Base-by-base conservation (phyloP, 2,888 invertebrate species). In the Coelopa pilipes region DNA sequence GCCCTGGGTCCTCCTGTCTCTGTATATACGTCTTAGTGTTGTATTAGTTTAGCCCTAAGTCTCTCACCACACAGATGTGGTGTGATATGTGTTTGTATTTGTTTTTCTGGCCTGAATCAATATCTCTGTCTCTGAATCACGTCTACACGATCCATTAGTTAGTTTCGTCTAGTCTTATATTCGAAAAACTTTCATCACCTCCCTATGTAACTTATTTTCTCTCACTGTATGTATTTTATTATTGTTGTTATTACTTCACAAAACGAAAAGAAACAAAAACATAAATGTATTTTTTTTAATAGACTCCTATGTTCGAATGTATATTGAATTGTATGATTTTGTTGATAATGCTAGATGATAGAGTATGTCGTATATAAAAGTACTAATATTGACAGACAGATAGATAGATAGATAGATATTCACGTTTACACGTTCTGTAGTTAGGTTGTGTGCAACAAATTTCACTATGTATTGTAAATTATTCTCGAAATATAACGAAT, bases 131-230 rank as follows among this genome's bases (percentile, higher is more conserved):
- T 63, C 55, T 45, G 45, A 47, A 15, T 62, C 12, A 59, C 45
- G 46, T 19, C 19, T 21, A 21, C 59, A 55, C 49, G 50, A 24
- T 66, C 13, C 34, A 34, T 34, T 50, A 49, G 59, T 69, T 69
- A 69, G 69, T 47, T 69, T 45, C 47, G 69, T 59, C 59, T 69
- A 69, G 69, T 69, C 69, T 59, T 34, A 46, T 59, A 46, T 69
- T 69, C 47, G 45, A 59, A 69, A 69, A 45, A 19, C 59, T 47
- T 66, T 11, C 34, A 15, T 24, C 34, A 62, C 11, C 62, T 13
- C 21, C 10, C 34, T 34, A 21, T 59, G 15, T 69, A 59, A 69
- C 21, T 45, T 46, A 59, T 59, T 59, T 47, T 47, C 34, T 34
- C 34, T 34, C 34, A 34, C 34, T 34, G 34, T 34, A 34, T 34